Base-by-base conservation (phyloP, 92 coral and sea anemone species). In the Epizoanthus scotinus region DNA sequence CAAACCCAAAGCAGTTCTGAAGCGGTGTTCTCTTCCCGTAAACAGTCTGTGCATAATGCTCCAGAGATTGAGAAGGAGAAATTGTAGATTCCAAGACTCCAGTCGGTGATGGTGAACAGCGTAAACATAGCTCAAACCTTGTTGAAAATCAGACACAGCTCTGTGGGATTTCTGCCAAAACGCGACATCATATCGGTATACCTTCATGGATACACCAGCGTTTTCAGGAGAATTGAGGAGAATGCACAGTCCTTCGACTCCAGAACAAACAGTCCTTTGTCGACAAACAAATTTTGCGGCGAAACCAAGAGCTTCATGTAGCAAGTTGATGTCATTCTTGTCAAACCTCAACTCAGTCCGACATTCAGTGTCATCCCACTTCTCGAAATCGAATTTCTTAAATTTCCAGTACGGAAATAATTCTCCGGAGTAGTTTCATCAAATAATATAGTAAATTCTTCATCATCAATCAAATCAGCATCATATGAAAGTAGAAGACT, bases 291-390 rank as follows among this genome's bases (percentile, higher is more conserved):
- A 68, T 73, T 70, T 71, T 26, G 69, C 80, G 9, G 86, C 81
- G 20, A 85, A 52, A 67, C 44, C 64, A 28, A 86, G 77, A 54
- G 58, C 72, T 29, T 70, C 36, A 38, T 70, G 71, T 38, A 88
- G 71, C 29, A 65, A 57, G 55, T 52, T 22, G 21, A 88, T 80
- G 69, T 88, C 85, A 59, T 61, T 31, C 71, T 84, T 88, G 34
- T 10, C 64, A 36, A 84, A 84, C 52, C 91, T 78, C n/a, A 87
- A 70, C 64, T 87, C 91, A 1, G 70, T 53, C 26, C 57, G 59
- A 25, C 88, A 87, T 71, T 87, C 88, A 18, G 77, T 67, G 28
- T 87, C 85, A 14, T 83, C 87, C 87, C 84, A 84, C 49, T 34
- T 64, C 50, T 87, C 84, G 12, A 84, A 47, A 58, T 78, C 62